These are phyloP conservation scores for Tragelaphus buxtoni DNA, from an alignment of 2,113 vertebrate species.

Conservation along the genomic window DNA sequence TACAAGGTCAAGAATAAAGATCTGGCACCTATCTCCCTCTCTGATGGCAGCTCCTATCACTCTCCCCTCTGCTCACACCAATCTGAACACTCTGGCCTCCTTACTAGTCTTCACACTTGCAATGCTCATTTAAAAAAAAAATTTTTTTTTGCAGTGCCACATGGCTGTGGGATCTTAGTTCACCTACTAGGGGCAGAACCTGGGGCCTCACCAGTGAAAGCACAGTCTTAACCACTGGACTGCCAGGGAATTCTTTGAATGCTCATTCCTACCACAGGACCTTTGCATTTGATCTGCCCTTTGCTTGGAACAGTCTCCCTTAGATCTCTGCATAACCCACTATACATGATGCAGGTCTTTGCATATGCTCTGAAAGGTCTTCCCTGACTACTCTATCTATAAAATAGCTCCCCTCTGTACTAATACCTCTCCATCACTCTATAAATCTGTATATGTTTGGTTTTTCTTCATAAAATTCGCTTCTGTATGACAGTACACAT, in stretches of 20 bases:
- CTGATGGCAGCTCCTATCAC: background rate
- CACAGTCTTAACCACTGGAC: background rate
- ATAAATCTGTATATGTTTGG: background rate
- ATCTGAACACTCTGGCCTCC: background rate
- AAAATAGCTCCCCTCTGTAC: background rate
- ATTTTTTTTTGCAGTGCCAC: background rate
- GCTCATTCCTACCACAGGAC: background rate
- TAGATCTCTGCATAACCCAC: background rate
- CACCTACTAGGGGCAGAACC: background rate
- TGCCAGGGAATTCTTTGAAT: background rate
- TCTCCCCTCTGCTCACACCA: background rate
- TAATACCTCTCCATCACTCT: background rate
- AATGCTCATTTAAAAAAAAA: background rate
- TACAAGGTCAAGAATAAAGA: background rate
- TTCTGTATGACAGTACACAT: background rate
- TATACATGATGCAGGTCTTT: background rate
- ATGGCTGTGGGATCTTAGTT: background rate
- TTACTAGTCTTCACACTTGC: background rate
- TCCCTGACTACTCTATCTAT: background rate
- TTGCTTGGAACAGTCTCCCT: background rate
- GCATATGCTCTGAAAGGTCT: background rate
- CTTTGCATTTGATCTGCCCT: background rate
- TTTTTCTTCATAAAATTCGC: background rate
- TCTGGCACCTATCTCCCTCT: background rate
- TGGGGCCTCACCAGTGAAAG: background rate